Evolutionary conservation across 2,113 vertebrate species (phyloP).

Genomic region (Lepus europaeus): DNA sequence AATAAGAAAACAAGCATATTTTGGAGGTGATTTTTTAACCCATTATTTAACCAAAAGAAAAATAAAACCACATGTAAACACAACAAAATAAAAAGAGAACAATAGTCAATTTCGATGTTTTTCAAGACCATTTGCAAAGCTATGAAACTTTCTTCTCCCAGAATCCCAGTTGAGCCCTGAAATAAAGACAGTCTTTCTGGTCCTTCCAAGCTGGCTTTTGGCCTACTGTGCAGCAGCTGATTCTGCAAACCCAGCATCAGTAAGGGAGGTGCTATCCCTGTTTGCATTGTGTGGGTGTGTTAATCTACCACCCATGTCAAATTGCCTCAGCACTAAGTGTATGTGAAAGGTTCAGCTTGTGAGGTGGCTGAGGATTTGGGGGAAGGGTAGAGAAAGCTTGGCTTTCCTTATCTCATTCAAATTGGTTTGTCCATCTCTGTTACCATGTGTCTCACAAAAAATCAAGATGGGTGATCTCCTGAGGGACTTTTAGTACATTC

Average conservation of each 20-base stretch:
- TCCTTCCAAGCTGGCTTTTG: conserved; percentile 73
- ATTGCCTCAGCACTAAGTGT: conserved; percentile 79
- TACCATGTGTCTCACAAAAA: conserved; percentile 76
- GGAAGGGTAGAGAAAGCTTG: conserved; percentile 73
- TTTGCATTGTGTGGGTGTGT: conserved; percentile 78
- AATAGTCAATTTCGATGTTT: not conserved
- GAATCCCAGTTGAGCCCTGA: not conserved
- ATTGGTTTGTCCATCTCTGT: conserved; percentile 81
- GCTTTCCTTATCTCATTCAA: conserved; percentile 85
- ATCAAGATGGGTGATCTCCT: conserved; percentile 80
- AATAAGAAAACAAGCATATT: not conserved
- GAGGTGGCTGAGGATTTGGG: conserved; percentile 84
- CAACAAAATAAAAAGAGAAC: not conserved
- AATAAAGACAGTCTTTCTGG: conserved; percentile 49
- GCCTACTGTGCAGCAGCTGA: conserved; percentile 79
- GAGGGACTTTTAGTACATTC: conserved; percentile 68
- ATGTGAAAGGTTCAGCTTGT: conserved; percentile 83
- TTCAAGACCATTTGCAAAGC: conserved; percentile 55
- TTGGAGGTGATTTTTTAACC: not conserved
- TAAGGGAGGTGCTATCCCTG: conserved; percentile 65
- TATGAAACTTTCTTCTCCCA: not conserved
- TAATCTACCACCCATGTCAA: conserved; percentile 84
- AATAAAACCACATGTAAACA: not conserved
- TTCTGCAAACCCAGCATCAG: not conserved
- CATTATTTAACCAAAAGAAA: not conserved